Conservation (phyloP, 2,888 invertebrate genomes). For the Volucella zonaria region DNA sequence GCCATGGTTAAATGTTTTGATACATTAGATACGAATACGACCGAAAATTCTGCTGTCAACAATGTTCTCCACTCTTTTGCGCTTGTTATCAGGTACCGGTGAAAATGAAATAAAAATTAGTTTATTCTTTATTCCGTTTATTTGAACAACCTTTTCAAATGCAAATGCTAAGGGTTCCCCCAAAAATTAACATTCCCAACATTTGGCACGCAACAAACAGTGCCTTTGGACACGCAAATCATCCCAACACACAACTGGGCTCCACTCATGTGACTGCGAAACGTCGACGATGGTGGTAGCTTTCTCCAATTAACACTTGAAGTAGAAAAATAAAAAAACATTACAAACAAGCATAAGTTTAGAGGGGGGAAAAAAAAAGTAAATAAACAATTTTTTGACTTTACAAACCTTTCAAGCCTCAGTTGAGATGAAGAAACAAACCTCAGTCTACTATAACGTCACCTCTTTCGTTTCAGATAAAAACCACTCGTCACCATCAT, state of each 20-base stretch:
- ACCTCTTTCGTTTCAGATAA: conserved; percentile 41
- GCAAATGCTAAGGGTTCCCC: conserved; percentile 24
- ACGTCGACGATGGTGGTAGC: conserved; percentile 1
- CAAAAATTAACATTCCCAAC: conserved; percentile 14
- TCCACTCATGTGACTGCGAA: conserved; percentile 3
- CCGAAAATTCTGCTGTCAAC: too few species aligned
- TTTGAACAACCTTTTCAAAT: conserved; percentile 14
- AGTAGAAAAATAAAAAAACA: background rate
- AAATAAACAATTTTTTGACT: conserved; percentile 6
- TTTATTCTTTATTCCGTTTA: background rate
- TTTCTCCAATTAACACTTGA: conserved; percentile 47
- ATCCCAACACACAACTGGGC: background rate
- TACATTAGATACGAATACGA: too few species aligned
- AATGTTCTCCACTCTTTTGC: too few species aligned
- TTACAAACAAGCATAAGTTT: background rate
- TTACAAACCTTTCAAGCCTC: conserved; percentile 18
- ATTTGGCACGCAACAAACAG: conserved; percentile 38
- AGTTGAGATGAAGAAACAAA: conserved; percentile 12
- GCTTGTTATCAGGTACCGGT: too few species aligned
- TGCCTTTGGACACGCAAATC: conserved; percentile 48
- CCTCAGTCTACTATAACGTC: background rate
- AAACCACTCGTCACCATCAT: conserved; percentile 2
- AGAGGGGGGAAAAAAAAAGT: background rate
- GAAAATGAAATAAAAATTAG: background rate
- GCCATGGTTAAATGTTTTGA: too few species aligned